Evolutionary conservation across 2,113 vertebrate species (phyloP).

Genomic region (Pelodiscus sinensis): DNA sequence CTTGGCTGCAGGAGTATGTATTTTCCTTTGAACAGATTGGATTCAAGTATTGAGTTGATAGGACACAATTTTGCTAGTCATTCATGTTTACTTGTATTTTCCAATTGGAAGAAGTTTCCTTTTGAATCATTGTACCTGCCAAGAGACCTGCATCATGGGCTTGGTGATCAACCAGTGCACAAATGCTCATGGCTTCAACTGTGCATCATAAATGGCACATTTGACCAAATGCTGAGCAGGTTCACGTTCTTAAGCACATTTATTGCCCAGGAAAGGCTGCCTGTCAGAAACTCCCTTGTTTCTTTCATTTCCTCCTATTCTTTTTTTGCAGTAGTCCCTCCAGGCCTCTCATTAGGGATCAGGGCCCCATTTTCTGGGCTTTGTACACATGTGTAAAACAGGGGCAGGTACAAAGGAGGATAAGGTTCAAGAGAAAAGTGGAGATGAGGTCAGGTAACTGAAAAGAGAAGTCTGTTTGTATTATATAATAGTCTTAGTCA

Average conservation of each 20-base stretch:
- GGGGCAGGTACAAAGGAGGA: not conserved
- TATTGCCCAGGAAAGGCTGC: not conserved
- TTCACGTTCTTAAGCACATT: not conserved
- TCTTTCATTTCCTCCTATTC: not conserved
- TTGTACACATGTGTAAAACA: not conserved
- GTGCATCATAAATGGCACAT: not conserved
- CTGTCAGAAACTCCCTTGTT: not conserved
- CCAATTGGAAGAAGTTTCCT: not conserved
- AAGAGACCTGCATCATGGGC: not conserved
- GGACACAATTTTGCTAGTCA: fast-evolving
- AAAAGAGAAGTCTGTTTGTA: not conserved
- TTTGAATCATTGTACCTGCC: not conserved
- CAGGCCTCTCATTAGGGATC: not conserved
- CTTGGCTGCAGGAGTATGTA: not conserved
- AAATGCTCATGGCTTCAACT: not conserved
- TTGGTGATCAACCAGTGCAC: not conserved
- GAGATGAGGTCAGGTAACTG: not conserved
- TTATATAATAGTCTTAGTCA: not conserved
- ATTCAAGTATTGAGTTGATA: not conserved
- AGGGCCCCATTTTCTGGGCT: not conserved
- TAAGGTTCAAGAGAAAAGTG: not conserved
- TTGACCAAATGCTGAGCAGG: fast-evolving
- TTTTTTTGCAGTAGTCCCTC: not conserved
- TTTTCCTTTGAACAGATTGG: not conserved
- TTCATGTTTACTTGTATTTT: not conserved